A percentile compares a stretch with the other conserved stretches of the same genome.
Conservation (phyloP, 2,113 vertebrate species). For the Tachysurus vachellii region DNA sequence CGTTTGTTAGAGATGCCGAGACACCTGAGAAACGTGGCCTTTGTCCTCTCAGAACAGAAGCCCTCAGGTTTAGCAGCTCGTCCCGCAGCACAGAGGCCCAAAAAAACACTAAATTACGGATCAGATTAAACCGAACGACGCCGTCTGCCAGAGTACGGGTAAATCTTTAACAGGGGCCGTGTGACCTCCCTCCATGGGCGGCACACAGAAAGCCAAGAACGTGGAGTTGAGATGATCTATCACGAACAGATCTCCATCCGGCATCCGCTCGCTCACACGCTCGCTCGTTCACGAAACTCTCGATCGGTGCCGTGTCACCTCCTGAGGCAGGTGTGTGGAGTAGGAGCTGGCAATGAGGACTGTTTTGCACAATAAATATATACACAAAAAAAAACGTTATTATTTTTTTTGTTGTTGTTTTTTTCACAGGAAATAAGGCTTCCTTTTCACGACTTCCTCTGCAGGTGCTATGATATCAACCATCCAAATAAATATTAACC, state of each 20-base stretch:
- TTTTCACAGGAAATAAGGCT: slow-evolving; percentile 70
- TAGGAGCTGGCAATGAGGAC: neutral
- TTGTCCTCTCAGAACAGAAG: neutral
- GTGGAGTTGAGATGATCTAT: slow-evolving; percentile 6
- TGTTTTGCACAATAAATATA: neutral
- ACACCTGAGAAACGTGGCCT: neutral
- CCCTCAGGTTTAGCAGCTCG: neutral
- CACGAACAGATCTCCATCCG: neutral
- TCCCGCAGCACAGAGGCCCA: neutral
- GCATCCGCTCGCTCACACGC: neutral
- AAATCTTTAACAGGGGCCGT: slow-evolving; percentile 39
- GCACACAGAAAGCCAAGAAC: slow-evolving; percentile 12
- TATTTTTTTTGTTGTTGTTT: slow-evolving; percentile 18
- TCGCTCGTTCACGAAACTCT: no score
- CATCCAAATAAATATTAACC: slow-evolving; percentile 51
- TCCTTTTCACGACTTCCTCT: slow-evolving; percentile 74
- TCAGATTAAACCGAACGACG: neutral
- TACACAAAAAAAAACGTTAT: slow-evolving; percentile 23
- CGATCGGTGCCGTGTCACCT: neutral
- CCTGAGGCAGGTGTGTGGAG: neutral
- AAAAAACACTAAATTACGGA: neutral
- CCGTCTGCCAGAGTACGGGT: slow-evolving; percentile 8
- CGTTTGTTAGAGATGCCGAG: neutral
- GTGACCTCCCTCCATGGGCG: neutral
- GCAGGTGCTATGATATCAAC: slow-evolving; percentile 69